phyloP scores from a whole-genome alignment of 2,797 vertebrate genomes.

The Gymnothorax javanicus region DNA sequence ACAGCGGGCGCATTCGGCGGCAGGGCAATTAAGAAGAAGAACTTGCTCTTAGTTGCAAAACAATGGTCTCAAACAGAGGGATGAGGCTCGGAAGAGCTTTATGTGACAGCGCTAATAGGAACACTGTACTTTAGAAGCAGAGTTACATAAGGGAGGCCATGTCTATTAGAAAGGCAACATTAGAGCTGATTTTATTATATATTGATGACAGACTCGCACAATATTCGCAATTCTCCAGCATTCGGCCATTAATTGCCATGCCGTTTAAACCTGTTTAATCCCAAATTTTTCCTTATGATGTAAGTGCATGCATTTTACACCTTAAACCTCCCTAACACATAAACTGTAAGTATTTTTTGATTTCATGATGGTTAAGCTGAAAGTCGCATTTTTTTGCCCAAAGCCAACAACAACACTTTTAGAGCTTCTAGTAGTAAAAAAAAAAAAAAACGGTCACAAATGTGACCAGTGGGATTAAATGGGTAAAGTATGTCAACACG shows the following conservation, averaged over 20 bases:
- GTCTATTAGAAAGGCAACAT: not conserved
- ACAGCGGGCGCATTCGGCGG: not conserved
- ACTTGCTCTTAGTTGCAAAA: not conserved
- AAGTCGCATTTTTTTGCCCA: too few relatives aligned
- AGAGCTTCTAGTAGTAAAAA: too few relatives aligned
- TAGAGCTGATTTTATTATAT: not conserved
- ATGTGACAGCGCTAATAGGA: not conserved
- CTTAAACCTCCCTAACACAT: too few relatives aligned
- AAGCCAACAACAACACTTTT: too few relatives aligned
- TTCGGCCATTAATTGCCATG: not conserved
- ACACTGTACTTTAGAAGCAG: not conserved
- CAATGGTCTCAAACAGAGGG: not conserved
- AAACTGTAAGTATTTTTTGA: too few relatives aligned
- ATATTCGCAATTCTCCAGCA: not conserved
- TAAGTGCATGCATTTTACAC: too few relatives aligned
- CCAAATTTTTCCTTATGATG: too few relatives aligned
- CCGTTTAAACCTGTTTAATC: not conserved
- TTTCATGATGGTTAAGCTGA: too few relatives aligned
- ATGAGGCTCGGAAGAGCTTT: slow-evolving; percentile 3
- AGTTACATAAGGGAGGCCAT: not conserved
- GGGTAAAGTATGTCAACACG: too few relatives aligned
- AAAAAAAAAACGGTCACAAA: too few relatives aligned
- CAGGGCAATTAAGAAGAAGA: not conserved
- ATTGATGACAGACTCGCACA: not conserved
- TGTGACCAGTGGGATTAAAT: too few relatives aligned